phyloP scores from a whole-genome alignment of 2,113 vertebrate genomes.

The Synchiropus splendidus region DNA sequence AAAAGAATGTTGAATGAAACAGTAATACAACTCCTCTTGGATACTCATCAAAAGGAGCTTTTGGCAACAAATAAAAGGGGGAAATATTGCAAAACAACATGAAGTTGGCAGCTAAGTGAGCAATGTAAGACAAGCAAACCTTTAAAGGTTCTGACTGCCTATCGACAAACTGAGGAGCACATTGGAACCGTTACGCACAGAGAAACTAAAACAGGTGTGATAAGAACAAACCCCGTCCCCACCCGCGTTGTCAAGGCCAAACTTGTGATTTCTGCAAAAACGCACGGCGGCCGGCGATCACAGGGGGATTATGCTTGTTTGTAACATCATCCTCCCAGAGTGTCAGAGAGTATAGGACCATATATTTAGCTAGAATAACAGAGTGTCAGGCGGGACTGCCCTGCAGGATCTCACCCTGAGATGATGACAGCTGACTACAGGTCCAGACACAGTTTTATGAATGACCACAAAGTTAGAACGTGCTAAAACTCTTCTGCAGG shows the following conservation, averaged over 20 bases:
- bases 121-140: too few species aligned
- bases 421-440: not conserved
- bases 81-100: too few species aligned
- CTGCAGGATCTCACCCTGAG: not conserved
- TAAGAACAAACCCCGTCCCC: too few species aligned
- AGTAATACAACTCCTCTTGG: too few species aligned
- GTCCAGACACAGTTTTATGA: not conserved
- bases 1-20: too few species aligned
- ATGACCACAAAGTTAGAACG: not conserved
- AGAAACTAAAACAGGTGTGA: too few species aligned
- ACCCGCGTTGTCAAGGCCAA: not conserved
- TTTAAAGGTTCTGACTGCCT: too few species aligned
- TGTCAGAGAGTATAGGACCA: not conserved
- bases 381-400: not conserved
- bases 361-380: slow-evolving; percentile 5
- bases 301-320: slow-evolving; percentile 18
- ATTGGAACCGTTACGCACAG: too few species aligned
- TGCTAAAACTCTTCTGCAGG: not conserved
- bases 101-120: too few species aligned
- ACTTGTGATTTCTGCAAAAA: slow-evolving; percentile 14
- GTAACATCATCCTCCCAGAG: slow-evolving; percentile 19
- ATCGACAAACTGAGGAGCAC: too few species aligned
- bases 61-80: too few species aligned
- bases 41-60: too few species aligned
- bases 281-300: slow-evolving; percentile 17